These are phyloP conservation scores for Dipodomys spectabilis DNA, from an alignment of 2,113 vertebrate genomes.

Conservation along the genomic window DNA sequence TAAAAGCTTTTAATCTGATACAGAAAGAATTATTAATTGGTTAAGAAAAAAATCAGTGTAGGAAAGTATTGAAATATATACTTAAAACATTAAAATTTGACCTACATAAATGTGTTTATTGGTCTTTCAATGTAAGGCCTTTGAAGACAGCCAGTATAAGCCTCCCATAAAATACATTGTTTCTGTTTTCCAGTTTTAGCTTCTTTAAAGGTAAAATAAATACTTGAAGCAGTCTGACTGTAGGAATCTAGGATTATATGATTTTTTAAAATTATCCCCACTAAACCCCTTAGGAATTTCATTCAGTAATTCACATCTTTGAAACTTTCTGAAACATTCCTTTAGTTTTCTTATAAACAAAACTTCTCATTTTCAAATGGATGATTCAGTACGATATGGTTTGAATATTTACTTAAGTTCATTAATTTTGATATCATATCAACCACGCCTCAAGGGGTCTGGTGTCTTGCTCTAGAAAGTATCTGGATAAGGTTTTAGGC, in stretches of 20 bases:
- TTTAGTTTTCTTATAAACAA: not conserved
- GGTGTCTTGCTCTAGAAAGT: not conserved
- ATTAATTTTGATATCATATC: not conserved
- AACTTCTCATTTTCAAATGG: not conserved
- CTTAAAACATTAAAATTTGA: slow-evolving; percentile 35
- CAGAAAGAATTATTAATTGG: slow-evolving; percentile 25
- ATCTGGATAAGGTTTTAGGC: not conserved
- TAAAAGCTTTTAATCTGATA: slow-evolving; percentile 1
- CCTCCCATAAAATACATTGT: not conserved
- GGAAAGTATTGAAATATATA: not conserved
- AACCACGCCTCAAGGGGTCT: not conserved
- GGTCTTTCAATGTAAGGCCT: not conserved
- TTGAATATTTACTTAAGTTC: slow-evolving; percentile 51
- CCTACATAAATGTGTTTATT: not conserved
- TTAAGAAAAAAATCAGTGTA: slow-evolving; percentile 12
- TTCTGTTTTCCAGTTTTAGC: slow-evolving; percentile 22
- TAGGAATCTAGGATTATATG: slow-evolving; percentile 8
- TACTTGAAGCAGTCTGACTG: not conserved
- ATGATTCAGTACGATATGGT: not conserved
- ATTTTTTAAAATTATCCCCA: not conserved
- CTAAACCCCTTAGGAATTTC: slow-evolving; percentile 19
- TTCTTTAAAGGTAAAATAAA: slow-evolving; percentile 12
- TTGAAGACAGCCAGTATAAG: not conserved
- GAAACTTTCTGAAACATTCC: not conserved
- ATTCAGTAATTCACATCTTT: not conserved